These are phyloP conservation scores for Diorhabda elongata DNA, from an alignment of 1,140 invertebrate species.

Conservation along the genomic window DNA sequence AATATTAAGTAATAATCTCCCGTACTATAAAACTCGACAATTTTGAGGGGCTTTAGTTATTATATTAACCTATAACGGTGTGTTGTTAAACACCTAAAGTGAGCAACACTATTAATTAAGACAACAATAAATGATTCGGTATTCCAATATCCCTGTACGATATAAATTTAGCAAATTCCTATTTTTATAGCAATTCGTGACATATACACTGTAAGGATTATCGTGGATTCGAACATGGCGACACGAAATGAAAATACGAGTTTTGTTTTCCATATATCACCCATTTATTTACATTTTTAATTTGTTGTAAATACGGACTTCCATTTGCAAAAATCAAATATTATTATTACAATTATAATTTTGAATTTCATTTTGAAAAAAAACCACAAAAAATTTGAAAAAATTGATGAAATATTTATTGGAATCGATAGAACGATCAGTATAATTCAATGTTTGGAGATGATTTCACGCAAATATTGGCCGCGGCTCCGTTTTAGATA, in stretches of 20 bases:
- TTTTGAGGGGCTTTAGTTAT: neutral
- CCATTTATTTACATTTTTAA: too few relatives aligned
- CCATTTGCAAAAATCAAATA: too few relatives aligned
- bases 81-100: constrained; percentile 10
- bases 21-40: neutral
- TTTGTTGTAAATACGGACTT: too few relatives aligned
- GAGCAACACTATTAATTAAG: constrained; percentile 18
- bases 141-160: constrained; percentile 8
- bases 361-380: too few relatives aligned
- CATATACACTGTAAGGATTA: constrained; percentile 6
- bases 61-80: constrained; percentile 10
- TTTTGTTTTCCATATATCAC: neutral
- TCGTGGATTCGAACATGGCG: constrained; percentile 4
- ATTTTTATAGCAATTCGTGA: constrained; percentile 11
- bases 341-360: too few relatives aligned
- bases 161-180: constrained; percentile 13
- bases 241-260: neutral
- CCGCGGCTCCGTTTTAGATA: too few relatives aligned
- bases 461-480: too few relatives aligned
- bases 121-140: constrained; percentile 16
- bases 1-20: neutral
- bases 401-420: too few relatives aligned
- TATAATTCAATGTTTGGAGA: too few relatives aligned
- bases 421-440: too few relatives aligned
- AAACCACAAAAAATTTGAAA: too few relatives aligned